These are phyloP conservation scores for Rana temporaria DNA, from an alignment of 2,113 vertebrate genomes.

Conservation along the genomic window DNA sequence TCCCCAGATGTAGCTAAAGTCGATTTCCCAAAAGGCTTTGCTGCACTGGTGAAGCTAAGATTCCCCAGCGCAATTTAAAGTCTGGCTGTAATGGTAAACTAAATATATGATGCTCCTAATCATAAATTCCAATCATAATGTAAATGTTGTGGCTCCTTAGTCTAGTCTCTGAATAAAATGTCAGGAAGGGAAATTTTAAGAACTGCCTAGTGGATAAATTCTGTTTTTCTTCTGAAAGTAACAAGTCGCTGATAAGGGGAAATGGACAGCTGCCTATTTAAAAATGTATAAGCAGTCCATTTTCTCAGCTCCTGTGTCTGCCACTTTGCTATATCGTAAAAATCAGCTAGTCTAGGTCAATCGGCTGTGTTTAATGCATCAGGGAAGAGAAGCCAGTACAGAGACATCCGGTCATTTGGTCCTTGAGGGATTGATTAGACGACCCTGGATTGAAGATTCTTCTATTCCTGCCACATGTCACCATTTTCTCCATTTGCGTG, in stretches of 20 bases:
- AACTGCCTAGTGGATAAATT: constrained; percentile 9
- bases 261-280: background rate
- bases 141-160: background rate
- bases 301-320: constrained; percentile 42
- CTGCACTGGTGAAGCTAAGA: no score
- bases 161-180: background rate
- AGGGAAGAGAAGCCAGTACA: background rate
- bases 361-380: constrained; percentile 4
- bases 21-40: background rate
- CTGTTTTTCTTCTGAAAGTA: constrained; percentile 21
- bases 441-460: background rate
- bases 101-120: background rate
- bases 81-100: no score
- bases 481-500: constrained; percentile 80
- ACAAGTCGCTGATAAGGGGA: background rate
- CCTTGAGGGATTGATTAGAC: background rate
- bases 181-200: background rate
- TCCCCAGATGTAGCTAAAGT: background rate
- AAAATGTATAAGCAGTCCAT: constrained; percentile 50
- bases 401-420: constrained; percentile 9
- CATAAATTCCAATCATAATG: background rate
- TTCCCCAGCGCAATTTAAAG: no score
- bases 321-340: constrained; percentile 59
- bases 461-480: constrained; percentile 74
- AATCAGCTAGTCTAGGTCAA: constrained; percentile 47